Conservation (phyloP, 2,797 vertebrate genomes). For the Eulemur mongoz region DNA sequence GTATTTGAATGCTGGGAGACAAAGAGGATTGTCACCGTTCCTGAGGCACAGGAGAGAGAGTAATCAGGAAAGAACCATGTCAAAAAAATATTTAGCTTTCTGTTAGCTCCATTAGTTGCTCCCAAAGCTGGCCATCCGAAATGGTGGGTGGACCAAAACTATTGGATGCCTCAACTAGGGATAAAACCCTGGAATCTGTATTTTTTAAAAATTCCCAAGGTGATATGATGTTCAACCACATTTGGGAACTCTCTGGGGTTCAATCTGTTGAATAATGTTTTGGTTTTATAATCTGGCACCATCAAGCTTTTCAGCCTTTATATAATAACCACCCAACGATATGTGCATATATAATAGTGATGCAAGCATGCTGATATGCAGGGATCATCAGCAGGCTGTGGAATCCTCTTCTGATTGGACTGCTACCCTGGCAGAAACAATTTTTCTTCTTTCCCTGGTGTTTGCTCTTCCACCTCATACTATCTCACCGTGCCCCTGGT, state of each 20-base stretch:
- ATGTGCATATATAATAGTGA: not conserved
- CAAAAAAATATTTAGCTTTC: not conserved
- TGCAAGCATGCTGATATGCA: accelerated
- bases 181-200: not conserved
- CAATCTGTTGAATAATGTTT: not conserved
- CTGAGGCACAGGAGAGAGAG: not conserved
- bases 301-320: not conserved
- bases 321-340: too few relatives aligned
- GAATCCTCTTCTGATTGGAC: not conserved
- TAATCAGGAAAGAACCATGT: not conserved
- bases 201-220: not conserved
- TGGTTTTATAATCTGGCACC: not conserved
- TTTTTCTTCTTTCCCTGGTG: not conserved
- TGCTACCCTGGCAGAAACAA: not conserved
- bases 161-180: accelerated
- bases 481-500: not conserved
- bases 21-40: not conserved
- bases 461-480: accelerated
- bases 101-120: not conserved
- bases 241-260: not conserved
- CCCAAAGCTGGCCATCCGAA: not conserved
- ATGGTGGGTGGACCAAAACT: not conserved
- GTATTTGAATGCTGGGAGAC: not conserved
- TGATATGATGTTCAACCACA: not conserved
- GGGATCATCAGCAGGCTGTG: not conserved